These are phyloP conservation scores for Pristionchus pacificus DNA, from an alignment of 1,140 invertebrate species.

Conservation along the genomic window DNA sequence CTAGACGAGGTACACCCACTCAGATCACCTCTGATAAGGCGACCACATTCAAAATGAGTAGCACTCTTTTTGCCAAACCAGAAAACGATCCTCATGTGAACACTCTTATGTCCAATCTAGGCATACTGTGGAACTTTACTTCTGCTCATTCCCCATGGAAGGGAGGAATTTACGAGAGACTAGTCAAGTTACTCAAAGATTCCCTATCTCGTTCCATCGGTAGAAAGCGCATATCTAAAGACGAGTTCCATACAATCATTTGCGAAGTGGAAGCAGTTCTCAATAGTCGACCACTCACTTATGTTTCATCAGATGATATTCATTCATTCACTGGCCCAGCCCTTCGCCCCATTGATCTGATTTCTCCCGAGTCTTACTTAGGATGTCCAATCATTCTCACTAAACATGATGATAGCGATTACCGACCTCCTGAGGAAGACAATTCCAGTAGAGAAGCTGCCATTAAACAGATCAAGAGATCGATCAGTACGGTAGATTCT, in stretches of 20 bases:
- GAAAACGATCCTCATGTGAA: background rate
- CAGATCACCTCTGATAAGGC: constrained; percentile 4
- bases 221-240: background rate
- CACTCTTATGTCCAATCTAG: background rate
- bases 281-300: background rate
- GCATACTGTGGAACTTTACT: background rate
- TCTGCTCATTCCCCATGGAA: background rate
- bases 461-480: background rate
- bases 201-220: background rate
- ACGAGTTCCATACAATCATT: background rate
- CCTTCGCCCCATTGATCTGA: background rate
- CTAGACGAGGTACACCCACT: background rate
- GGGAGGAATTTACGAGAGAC: constrained; percentile 3
- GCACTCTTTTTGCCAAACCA: background rate
- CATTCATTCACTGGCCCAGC: background rate
- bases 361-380: background rate
- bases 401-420: background rate
- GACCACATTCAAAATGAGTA: background rate
- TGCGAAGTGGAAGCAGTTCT: constrained; percentile 3
- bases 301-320: background rate
- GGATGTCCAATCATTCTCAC: background rate
- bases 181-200: background rate
- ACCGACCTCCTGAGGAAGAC: background rate
- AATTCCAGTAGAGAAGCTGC: background rate
- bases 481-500: background rate